Conservation (phyloP, 1,140 invertebrate species). For the Contarinia nasturtii region DNA sequence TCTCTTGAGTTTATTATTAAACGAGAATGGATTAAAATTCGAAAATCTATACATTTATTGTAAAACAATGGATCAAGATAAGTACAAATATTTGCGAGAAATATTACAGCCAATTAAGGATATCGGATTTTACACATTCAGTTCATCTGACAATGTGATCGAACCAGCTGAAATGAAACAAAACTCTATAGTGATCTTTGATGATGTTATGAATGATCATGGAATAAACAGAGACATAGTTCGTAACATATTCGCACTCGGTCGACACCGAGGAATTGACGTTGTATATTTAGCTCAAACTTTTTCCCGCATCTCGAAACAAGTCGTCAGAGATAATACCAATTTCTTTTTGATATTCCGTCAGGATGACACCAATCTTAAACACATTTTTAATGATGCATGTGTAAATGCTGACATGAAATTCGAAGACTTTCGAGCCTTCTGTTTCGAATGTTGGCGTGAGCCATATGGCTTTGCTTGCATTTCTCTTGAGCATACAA, state of each 20-base stretch:
- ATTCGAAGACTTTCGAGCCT: slow-evolving; percentile 11
- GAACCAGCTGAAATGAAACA: slow-evolving; percentile 6
- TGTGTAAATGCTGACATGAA: slow-evolving; percentile 15
- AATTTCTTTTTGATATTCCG: too few species aligned
- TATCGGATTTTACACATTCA: slow-evolving; percentile 6
- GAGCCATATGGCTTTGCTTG: slow-evolving; percentile 13
- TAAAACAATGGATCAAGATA: slow-evolving; percentile 9
- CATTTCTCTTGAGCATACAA: slow-evolving; percentile 13
- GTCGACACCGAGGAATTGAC: slow-evolving; percentile 18
- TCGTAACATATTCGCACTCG: slow-evolving; percentile 21
- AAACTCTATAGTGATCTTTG: slow-evolving; percentile 20
- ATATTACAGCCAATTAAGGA: slow-evolving; percentile 8
- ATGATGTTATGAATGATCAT: slow-evolving; percentile 19
- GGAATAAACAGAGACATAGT: slow-evolving; percentile 16
- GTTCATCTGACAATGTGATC: slow-evolving; percentile 7
- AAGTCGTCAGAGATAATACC: slow-evolving; percentile 12
- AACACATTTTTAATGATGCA: slow-evolving; percentile 19
- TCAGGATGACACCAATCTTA: slow-evolving; percentile 4
- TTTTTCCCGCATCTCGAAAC: too few species aligned
- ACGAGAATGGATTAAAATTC: slow-evolving; percentile 19
- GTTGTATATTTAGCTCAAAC: slow-evolving; percentile 20
- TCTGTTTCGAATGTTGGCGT: slow-evolving; percentile 10
- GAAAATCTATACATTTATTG: slow-evolving; percentile 12
- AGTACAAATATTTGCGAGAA: slow-evolving; percentile 11
- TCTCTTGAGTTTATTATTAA: slow-evolving; percentile 13